These are phyloP conservation scores for Platynereis dumerilii DNA, from an alignment of 2,888 invertebrate genomes.

Conservation along the genomic window DNA sequence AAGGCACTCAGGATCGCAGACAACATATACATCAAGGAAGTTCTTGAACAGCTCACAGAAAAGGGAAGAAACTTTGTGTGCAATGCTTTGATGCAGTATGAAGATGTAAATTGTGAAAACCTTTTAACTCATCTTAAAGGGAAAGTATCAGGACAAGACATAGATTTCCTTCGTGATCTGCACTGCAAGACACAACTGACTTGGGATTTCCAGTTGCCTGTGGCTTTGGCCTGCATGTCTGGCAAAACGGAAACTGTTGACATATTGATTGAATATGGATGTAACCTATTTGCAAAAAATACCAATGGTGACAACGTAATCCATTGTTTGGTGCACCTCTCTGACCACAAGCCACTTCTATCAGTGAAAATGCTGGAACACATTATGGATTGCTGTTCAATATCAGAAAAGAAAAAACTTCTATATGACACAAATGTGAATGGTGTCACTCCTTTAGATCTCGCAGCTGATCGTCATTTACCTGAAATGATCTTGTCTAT, in stretches of 20 bases:
- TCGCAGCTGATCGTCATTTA: not conserved
- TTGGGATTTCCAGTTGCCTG: not conserved
- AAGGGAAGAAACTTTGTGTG: no score
- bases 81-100: no score
- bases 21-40: not conserved
- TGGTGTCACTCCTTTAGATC: not conserved
- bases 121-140: no score
- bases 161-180: no score
- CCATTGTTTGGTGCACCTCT: not conserved
- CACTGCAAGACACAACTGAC: no score
- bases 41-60: not conserved
- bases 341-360: not conserved
- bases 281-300: not conserved
- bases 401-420: not conserved
- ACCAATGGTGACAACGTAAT: not conserved
- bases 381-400: not conserved
- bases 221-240: not conserved
- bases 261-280: not conserved
- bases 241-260: not conserved
- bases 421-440: not conserved
- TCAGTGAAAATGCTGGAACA: not conserved
- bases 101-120: no score
- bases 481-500: not conserved
- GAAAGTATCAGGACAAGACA: no score
- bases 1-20: not conserved